Conservation (phyloP, 1,140 invertebrate species). For the Drosophila navojoa region DNA sequence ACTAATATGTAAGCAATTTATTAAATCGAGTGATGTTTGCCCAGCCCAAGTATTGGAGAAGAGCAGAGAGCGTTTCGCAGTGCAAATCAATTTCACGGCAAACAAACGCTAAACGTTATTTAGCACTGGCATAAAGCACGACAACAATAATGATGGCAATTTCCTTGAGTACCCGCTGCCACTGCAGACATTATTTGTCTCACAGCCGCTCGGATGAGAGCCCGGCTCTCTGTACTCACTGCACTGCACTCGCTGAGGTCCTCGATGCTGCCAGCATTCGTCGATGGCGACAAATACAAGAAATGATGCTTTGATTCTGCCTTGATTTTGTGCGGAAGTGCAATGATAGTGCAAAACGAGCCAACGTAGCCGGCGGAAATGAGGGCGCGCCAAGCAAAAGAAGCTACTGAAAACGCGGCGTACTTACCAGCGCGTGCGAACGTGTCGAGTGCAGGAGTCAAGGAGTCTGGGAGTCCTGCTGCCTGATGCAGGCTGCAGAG, state of each 20-base stretch:
- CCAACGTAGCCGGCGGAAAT: constrained; percentile 18
- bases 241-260: constrained; percentile 28
- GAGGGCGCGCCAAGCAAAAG: constrained; percentile 15
- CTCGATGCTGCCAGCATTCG: constrained; percentile 29
- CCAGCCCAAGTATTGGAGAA: neutral
- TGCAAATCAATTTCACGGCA: constrained; percentile 77
- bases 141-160: constrained; percentile 80
- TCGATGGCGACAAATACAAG: constrained; percentile 67
- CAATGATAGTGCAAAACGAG: constrained; percentile 63
- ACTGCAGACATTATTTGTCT: constrained; percentile 8
- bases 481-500: neutral
- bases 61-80: constrained; percentile 16
- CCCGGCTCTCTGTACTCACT: neutral
- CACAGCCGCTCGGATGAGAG: constrained; percentile 11
- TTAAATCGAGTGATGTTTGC: neutral
- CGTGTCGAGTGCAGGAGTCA: constrained; percentile 62
- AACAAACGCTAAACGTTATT: constrained; percentile 80
- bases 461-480: neutral
- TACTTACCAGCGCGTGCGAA: constrained; percentile 65
- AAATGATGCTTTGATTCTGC: constrained; percentile 70
- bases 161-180: constrained; percentile 73
- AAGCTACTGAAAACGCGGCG: constrained; percentile 28
- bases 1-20: too few relatives aligned
- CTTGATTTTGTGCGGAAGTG: constrained; percentile 69
- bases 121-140: constrained; percentile 74